Percentiles rank a stretch among this genome's conserved stretches.
Evolutionary conservation across 2,797 vertebrate species (phyloP).

Genomic region (Xiphorhynchus erythropygius): DNA sequence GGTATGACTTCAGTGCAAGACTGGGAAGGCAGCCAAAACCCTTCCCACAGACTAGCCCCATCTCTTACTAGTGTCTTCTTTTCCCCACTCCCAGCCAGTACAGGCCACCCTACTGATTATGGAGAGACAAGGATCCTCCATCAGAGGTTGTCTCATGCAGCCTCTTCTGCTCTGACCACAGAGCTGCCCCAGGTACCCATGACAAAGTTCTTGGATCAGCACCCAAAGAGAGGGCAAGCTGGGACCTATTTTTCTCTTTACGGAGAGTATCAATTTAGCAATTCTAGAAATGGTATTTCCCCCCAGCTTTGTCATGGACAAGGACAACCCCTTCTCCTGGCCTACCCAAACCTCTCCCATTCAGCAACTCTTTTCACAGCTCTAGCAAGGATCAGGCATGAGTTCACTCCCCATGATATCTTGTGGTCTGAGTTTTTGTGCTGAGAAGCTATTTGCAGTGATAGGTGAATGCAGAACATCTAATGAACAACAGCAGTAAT

Average conservation of each 20-base stretch:
- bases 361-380: neutral
- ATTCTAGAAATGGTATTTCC: neutral
- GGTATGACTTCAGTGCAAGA: neutral
- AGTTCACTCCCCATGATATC: neutral
- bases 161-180: neutral
- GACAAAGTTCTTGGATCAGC: neutral
- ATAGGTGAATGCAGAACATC: neutral
- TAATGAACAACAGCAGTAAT: neutral
- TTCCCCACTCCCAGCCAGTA: neutral
- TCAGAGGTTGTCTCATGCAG: neutral
- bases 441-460: neutral
- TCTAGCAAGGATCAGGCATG: neutral
- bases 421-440: neutral
- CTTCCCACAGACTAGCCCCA: neutral
- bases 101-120: neutral
- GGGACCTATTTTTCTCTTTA: neutral
- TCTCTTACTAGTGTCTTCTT: neutral
- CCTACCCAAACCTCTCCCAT: neutral
- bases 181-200: neutral
- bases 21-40: slow-evolving; percentile 32
- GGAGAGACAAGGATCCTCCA: neutral
- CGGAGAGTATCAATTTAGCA: neutral
- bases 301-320: neutral
- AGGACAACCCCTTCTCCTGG: neutral
- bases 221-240: neutral